Percentiles rank a stretch among this genome's conserved stretches.
Conservation (phyloP, 2,113 vertebrate genomes). For the Rhodinocichla rosea region DNA sequence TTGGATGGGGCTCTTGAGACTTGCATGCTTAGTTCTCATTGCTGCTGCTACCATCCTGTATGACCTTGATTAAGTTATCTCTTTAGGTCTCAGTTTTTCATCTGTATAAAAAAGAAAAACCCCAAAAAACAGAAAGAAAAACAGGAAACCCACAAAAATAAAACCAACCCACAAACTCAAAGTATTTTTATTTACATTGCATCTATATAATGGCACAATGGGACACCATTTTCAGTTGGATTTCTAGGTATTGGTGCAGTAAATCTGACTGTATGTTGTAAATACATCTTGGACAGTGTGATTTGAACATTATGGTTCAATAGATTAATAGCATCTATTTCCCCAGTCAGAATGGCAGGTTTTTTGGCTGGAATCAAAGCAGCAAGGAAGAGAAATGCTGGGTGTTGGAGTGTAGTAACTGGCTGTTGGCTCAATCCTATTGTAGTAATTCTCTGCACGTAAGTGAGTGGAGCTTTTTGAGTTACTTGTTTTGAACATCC, state of each 20-base stretch:
- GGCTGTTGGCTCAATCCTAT: neutral
- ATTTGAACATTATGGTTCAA: neutral
- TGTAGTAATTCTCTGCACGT: neutral
- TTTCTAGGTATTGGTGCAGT: neutral
- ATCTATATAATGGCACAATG: neutral
- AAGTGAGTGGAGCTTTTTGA: neutral
- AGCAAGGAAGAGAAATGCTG: neutral
- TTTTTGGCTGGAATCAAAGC: neutral
- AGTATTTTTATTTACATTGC: neutral
- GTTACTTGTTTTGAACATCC: neutral
- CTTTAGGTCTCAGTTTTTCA: neutral
- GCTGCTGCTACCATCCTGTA: neutral
- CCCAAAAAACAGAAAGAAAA: neutral
- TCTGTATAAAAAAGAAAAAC: neutral
- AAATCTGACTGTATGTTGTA: neutral
- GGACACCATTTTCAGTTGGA: neutral
- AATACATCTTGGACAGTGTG: neutral
- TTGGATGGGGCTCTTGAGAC: neutral
- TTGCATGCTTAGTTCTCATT: neutral
- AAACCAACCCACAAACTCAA: neutral
- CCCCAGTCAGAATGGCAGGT: neutral
- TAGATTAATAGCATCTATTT: neutral
- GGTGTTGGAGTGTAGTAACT: neutral
- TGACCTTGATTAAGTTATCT: neutral
- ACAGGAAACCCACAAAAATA: neutral